Percentiles rank a stretch among this genome's conserved stretches.
These are phyloP conservation scores for Butastur rufipennis DNA, from an alignment of 2,113 vertebrate species.

Conservation along the genomic window DNA sequence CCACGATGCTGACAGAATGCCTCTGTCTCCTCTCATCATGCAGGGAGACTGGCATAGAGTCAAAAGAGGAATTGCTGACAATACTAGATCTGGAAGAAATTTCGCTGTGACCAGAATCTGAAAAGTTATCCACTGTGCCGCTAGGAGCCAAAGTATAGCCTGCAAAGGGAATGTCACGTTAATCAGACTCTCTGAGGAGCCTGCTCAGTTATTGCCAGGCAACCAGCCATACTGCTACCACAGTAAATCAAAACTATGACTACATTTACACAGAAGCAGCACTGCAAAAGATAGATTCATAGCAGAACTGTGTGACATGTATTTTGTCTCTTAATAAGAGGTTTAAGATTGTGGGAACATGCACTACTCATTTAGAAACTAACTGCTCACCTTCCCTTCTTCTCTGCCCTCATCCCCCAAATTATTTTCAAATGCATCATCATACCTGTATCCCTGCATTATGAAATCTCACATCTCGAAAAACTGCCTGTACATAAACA, in stretches of 20 bases:
- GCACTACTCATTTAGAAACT: background rate
- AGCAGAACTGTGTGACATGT: background rate
- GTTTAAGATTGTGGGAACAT: background rate
- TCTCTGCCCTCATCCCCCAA: background rate
- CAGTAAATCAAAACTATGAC: background rate
- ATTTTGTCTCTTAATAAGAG: background rate
- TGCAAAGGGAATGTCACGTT: conserved; percentile 43
- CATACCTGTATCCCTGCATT: background rate
- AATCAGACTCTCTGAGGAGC: background rate
- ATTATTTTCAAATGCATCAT: background rate
- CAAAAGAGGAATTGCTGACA: conserved; percentile 96
- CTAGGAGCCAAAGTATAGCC: conserved; percentile 84
- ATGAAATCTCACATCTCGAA: background rate
- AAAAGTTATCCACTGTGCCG: conserved; percentile 88
- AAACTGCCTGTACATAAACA: background rate
- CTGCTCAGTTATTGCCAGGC: background rate
- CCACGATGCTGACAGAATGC: conserved; percentile 86
- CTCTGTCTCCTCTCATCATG: conserved; percentile 90
- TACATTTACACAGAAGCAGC: background rate
- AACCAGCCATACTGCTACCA: background rate
- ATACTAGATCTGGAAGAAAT: conserved; percentile 96
- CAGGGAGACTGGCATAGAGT: conserved; percentile 78
- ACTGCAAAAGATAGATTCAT: background rate
- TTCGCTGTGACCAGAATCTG: conserved; percentile 95
- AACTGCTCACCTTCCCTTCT: background rate